phyloP scores from a whole-genome alignment of 2,113 vertebrate species.

The Eurypyga helias region DNA sequence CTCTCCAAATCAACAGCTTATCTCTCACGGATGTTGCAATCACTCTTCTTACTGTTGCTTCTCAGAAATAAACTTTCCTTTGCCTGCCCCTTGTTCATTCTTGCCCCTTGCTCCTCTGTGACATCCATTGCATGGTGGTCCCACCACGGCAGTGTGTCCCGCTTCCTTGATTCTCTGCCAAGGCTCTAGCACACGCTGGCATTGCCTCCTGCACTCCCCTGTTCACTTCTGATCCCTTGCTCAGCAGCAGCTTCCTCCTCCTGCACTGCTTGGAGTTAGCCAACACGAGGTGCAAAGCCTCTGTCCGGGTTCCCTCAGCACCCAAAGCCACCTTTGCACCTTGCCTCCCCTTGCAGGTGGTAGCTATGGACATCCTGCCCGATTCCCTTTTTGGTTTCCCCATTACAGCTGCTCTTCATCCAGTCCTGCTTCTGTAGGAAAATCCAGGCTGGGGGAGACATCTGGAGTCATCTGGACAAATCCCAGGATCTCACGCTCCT shows the following conservation, averaged over 20 bases:
- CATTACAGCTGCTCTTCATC: background rate
- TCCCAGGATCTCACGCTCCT: background rate
- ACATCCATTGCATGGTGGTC: background rate
- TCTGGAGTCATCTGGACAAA: background rate
- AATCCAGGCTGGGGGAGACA: background rate
- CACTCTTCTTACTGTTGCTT: background rate
- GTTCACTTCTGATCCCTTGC: background rate
- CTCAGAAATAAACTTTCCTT: background rate
- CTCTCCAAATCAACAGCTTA: background rate
- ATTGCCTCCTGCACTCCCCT: background rate
- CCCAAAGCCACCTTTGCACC: background rate
- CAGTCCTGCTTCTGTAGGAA: background rate
- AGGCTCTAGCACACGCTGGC: background rate
- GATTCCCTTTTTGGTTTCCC: background rate
- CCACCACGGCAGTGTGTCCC: background rate
- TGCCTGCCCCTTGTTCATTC: background rate
- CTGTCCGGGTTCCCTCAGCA: background rate
- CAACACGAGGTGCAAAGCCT: background rate
- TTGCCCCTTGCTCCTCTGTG: accelerated
- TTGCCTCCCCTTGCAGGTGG: background rate
- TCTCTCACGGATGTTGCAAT: background rate
- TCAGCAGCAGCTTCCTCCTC: background rate
- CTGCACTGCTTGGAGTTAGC: background rate
- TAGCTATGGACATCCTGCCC: background rate
- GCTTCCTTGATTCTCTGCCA: background rate